Evolutionary conservation across 2,113 vertebrate species (phyloP), one percentile per base, ranked within the genome.

Genomic region (Ophthalmolycus amberensis): DNA sequence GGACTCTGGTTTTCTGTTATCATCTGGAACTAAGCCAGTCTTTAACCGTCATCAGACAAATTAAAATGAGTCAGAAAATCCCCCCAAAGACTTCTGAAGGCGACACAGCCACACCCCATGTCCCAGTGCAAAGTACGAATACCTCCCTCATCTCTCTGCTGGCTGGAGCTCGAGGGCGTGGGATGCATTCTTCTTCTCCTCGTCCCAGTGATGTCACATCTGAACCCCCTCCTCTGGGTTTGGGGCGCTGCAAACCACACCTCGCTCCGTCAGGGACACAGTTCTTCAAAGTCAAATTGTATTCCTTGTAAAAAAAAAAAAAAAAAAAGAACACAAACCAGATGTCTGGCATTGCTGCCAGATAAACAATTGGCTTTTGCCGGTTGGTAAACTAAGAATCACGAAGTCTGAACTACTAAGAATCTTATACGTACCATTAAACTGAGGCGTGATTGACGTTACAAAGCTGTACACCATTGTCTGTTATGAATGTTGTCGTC

Each of bases 21-120:
- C 15, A 48, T 74, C 27, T 81, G 67, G 79, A 86, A 18, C 74
- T 44, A 62, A 70, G 81, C 66, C 71, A 74, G 25, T 58, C 20
- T 64, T 66, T 10, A 74, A 54, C 5, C 40, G 25, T 65, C 60
- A 63, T 68, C 32, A 65, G 34, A 70, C 27, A 67, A 18, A 67
- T 11, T 72, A 46, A 54, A 59, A 9, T 70, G 72, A 81, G 67
- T 77, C 71, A 85, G 69, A 78, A 79, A 77, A 74, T 34, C 40
- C 63, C 78, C 73, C 80, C 52, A 22, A 27, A 59, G 37, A 64
- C 29, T 1, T 18, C 9, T 14, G 7, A 44, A 62, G 77, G 65
- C 37, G 8, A 0, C 65, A 71, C 37, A 75, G 52, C 75, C 85
- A 75, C 87, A 83, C 50, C 85, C 91, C 77, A 11, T n/a, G 63